Conservation (phyloP, 1,140 invertebrate species). For the Lerema accius region DNA sequence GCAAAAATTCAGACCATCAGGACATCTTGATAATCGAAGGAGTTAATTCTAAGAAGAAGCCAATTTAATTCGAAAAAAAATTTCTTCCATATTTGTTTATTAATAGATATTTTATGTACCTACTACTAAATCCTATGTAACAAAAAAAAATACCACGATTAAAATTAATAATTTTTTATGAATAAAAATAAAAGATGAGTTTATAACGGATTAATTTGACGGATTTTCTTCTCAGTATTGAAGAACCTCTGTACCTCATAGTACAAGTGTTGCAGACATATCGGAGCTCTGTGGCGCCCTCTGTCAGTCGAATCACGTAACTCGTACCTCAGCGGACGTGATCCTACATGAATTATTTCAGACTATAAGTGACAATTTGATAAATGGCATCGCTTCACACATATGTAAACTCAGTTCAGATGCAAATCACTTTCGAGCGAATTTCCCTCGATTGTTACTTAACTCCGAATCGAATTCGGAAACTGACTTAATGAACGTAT, state of each 20-base stretch:
- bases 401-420: constrained; percentile 32
- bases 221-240: no score
- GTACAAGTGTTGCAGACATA: constrained; percentile 2
- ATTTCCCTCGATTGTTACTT: constrained; percentile 15
- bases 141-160: no score
- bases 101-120: no score
- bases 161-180: no score
- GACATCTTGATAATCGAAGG: no score
- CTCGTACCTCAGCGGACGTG: constrained; percentile 42
- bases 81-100: no score
- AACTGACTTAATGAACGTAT: constrained; percentile 3
- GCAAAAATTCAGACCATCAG: no score
- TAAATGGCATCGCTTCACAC: constrained; percentile 34
- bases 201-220: no score
- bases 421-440: constrained; percentile 33
- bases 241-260: background rate
- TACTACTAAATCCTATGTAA: no score
- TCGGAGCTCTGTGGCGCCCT: constrained; percentile 13
- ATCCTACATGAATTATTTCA: constrained; percentile 42
- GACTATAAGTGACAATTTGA: constrained; percentile 39
- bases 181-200: no score
- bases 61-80: no score
- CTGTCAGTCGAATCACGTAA: constrained; percentile 37
- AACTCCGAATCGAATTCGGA: constrained; percentile 7
- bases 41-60: no score